Evolutionary conservation across 2,113 vertebrate species (phyloP), one percentile per base, ranked within the genome.

Genomic region (Boulengeromyrus knoepffleri): DNA sequence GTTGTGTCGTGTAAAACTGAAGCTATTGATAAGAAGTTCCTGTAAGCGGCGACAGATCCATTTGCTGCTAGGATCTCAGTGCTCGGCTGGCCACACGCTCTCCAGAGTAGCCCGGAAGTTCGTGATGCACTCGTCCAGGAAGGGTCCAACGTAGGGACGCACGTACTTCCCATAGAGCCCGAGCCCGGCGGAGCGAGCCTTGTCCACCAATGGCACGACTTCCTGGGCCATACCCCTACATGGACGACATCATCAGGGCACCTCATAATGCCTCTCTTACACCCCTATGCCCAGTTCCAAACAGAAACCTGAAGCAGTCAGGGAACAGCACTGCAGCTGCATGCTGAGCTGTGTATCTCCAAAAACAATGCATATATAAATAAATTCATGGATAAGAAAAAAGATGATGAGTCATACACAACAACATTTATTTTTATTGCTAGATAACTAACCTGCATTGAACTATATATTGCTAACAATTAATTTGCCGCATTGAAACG

Each of bases 101-200:
- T 96, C 92, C 93, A 96, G 94, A 80, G 89, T 0, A 12, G 42
- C 21, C 90, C 94, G 94, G 89, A 93, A 31, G 1, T 9, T 0
- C 15, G 88, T 89, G 89, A 96, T 96, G 90, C 1, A 7, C 0
- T 66, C 4, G 86, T 91, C 92, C 92, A 96, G 90, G 19, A 3
- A 0, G 0, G 53, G 0, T 7, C 96, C 95, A 0, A 94, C 0
- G 0, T 92, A 1, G 8, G 95, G 93, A 49, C 96, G 95, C 45
- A 95, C 0, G 90, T 95, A 93, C 0, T 93, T 1, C 36, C 90
- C 93, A 2, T 96, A 96, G 0, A 77, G 0, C 39, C 95, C 95
- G 88, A 96, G 94, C 4, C 24, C 3, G 7, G 74, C 0, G 1
- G 9, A 0, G 3, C 95, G 95, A 42, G 91, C 93, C n/a, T 46